Conservation (phyloP, 2,888 invertebrate genomes). For the Ptilodon capucinus region DNA sequence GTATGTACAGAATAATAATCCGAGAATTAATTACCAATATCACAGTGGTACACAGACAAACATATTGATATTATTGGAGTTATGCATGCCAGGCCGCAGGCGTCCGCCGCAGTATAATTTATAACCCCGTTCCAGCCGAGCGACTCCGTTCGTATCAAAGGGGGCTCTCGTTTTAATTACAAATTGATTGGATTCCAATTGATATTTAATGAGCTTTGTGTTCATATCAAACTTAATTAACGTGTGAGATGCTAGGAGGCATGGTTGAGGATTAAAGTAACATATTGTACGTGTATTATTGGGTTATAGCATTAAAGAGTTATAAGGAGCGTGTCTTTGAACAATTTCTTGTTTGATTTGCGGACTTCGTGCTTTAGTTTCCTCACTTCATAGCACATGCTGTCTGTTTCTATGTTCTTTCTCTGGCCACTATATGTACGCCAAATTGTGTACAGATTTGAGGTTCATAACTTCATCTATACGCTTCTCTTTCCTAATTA, state of each 20-base stretch:
- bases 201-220: constrained; percentile 47
- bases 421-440: no score
- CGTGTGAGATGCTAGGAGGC: constrained; percentile 21
- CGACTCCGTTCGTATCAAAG: constrained; percentile 42
- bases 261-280: constrained; percentile 9
- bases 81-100: not conserved
- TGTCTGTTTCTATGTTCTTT: no score
- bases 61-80: not conserved
- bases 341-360: no score
- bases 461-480: no score
- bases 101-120: constrained; percentile 1
- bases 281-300: no score
- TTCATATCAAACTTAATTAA: constrained; percentile 31
- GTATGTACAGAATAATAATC: not conserved
- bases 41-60: not conserved
- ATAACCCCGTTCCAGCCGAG: constrained; percentile 8
- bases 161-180: constrained; percentile 51
- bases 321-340: no score
- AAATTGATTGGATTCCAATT: constrained; percentile 51
- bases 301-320: no score
- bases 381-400: no score
- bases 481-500: no score
- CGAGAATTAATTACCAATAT: not conserved
- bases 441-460: no score
- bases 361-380: no score